Conservation (phyloP, 2,113 vertebrate genomes). For the Jaculus jaculus region DNA sequence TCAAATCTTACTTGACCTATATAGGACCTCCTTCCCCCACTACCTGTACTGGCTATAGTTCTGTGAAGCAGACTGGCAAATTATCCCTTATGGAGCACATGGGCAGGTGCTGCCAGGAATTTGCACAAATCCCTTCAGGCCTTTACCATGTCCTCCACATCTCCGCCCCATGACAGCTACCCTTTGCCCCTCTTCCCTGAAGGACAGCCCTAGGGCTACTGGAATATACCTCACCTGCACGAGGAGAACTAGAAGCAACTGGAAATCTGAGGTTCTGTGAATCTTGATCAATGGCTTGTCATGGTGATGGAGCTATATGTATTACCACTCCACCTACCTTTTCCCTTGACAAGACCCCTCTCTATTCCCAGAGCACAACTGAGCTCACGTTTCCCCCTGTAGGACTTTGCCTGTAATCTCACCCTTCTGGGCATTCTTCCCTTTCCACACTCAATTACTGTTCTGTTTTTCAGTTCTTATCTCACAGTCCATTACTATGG, state of each 20-base stretch:
- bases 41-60: neutral
- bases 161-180: neutral
- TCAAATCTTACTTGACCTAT: neutral
- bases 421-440: neutral
- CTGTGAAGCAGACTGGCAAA: neutral
- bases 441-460: neutral
- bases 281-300: neutral
- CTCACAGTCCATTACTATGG: conserved; percentile 4
- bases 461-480: neutral
- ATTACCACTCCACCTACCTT: neutral
- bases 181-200: neutral
- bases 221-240: neutral
- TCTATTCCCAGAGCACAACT: neutral
- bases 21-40: neutral
- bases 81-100: neutral
- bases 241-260: neutral
- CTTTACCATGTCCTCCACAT: neutral
- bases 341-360: neutral
- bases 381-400: neutral
- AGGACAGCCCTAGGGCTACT: neutral
- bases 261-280: neutral
- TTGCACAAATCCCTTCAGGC: neutral
- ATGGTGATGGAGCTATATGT: neutral
- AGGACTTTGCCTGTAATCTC: neutral
- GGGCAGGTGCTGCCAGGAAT: neutral